Evolutionary conservation across 2,888 invertebrate genomes (phyloP).

Genomic region (Sclerodermus sp.): DNA sequence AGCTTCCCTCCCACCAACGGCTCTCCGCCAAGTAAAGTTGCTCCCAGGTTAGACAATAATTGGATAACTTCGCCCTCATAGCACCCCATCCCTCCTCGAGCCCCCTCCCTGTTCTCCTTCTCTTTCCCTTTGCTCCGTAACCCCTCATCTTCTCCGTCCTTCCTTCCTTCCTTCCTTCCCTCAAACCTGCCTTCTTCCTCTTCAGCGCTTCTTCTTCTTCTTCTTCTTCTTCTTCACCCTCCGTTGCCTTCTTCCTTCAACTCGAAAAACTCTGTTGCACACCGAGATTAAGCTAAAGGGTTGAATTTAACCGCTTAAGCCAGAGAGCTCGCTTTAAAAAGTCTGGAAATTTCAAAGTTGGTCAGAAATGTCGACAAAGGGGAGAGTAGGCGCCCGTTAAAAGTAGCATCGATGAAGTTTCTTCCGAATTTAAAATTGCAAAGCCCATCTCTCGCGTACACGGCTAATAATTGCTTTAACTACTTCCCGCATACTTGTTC

Average conservation of each 20-base stretch:
- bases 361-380: not conserved
- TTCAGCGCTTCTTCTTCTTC: conserved; percentile 12
- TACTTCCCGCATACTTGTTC: no score
- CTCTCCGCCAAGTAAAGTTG: conserved; percentile 51
- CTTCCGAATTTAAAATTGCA: not conserved
- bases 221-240: conserved; percentile 4
- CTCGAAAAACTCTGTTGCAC: conserved; percentile 47
- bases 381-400: not conserved
- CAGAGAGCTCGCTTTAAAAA: conserved; percentile 10
- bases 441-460: no score
- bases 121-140: conserved; percentile 21
- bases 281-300: conserved; percentile 46
- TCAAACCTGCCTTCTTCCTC: conserved; percentile 21
- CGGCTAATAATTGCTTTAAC: no score
- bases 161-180: conserved; percentile 34
- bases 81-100: conserved; percentile 34
- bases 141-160: conserved; percentile 47
- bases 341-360: conserved; percentile 20
- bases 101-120: conserved; percentile 17
- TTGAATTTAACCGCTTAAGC: conserved; percentile 33
- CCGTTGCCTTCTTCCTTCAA: conserved; percentile 18
- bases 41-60: conserved; percentile 58
- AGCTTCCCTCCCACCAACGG: conserved; percentile 28
- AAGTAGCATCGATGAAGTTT: not conserved
- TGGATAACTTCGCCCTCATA: conserved; percentile 56